A percentile compares a stretch with the other conserved stretches of the same genome.
Conservation (phyloP, 1,140 invertebrate species). For the Tetramorium alpestre region DNA sequence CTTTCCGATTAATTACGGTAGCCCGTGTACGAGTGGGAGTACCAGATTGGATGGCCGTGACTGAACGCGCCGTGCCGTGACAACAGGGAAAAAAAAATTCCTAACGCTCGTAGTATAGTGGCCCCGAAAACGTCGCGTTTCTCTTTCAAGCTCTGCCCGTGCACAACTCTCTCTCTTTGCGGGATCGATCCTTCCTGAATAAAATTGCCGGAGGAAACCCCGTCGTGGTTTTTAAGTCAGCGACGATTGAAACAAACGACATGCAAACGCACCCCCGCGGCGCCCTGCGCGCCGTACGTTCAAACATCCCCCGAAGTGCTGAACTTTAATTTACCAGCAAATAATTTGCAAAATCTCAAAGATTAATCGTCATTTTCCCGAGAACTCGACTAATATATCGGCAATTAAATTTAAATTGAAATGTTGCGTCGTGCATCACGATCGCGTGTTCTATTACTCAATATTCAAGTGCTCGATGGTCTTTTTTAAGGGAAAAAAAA, state of each 20-base stretch:
- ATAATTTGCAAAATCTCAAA: neutral
- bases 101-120: neutral
- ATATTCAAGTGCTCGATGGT: neutral
- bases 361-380: neutral
- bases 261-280: neutral
- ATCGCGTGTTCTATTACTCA: neutral
- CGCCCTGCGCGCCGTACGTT: neutral
- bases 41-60: slow-evolving; percentile 56
- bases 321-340: neutral
- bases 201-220: slow-evolving; percentile 5
- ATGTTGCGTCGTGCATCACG: neutral
- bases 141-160: neutral
- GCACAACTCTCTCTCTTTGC: neutral
- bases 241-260: neutral
- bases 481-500: neutral
- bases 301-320: neutral
- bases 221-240: neutral
- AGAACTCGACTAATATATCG: neutral
- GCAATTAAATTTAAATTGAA: neutral
- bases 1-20: slow-evolving; percentile 64
- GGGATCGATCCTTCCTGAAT: slow-evolving; percentile 2
- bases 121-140: neutral
- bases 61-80: slow-evolving; percentile 37
- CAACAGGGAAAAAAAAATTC: slow-evolving; percentile 4
- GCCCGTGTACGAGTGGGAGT: slow-evolving; percentile 15